Evolutionary conservation across 1,140 invertebrate species (phyloP).

Genomic region (Thaumatotibia leucotreta): DNA sequence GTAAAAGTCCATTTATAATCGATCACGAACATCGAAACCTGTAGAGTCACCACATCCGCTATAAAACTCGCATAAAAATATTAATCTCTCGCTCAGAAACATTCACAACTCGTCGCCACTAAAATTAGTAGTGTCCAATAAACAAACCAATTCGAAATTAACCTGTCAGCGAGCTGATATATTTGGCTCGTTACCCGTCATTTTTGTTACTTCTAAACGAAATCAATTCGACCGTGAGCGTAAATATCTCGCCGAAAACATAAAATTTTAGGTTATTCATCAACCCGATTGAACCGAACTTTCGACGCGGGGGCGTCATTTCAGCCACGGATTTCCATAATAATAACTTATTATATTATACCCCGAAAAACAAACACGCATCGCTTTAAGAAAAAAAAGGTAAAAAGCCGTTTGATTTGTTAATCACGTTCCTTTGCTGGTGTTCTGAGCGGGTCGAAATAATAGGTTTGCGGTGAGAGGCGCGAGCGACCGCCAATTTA

Average conservation of each 20-base stretch:
- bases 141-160: slow-evolving; percentile 7
- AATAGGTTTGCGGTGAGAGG: slow-evolving; percentile 60
- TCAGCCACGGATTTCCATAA: slow-evolving; percentile 50
- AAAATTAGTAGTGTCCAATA: slow-evolving; percentile 1
- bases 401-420: slow-evolving; percentile 59
- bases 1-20: slow-evolving; percentile 1
- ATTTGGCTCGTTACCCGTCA: slow-evolving; percentile 6
- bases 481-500: slow-evolving; percentile 69
- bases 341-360: slow-evolving; percentile 59
- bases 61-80: slow-evolving; percentile 6
- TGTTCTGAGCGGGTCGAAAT: slow-evolving; percentile 56
- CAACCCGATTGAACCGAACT: slow-evolving; percentile 32
- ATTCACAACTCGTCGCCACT: not conserved
- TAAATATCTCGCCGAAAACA: not conserved
- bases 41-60: not conserved
- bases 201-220: slow-evolving; percentile 7
- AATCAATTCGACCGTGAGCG: not conserved
- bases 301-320: slow-evolving; percentile 43
- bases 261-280: slow-evolving; percentile 24
- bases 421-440: slow-evolving; percentile 51
- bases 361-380: slow-evolving; percentile 68
- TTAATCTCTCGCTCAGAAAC: slow-evolving; percentile 3
- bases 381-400: slow-evolving; percentile 30
- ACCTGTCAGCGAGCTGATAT: slow-evolving; percentile 12
- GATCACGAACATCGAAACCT: slow-evolving; percentile 3